Evolutionary conservation across 2,113 vertebrate species (phyloP).

Genomic region (Lepus timidus): DNA sequence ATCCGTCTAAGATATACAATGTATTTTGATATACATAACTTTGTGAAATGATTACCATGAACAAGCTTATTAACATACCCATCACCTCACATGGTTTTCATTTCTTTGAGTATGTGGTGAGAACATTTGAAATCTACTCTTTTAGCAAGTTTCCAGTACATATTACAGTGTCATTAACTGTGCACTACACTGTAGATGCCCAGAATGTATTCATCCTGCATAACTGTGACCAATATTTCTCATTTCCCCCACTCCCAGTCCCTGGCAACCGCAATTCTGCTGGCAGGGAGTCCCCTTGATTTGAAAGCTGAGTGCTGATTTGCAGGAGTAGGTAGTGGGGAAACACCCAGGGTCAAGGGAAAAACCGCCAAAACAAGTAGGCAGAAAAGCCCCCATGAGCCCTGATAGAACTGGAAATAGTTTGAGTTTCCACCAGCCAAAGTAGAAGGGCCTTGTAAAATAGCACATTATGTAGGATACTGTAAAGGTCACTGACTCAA

Average conservation of each 20-base stretch:
- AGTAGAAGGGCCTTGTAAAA: neutral
- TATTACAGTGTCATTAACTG: too few relatives aligned
- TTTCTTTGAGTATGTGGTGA: too few relatives aligned
- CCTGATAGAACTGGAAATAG: too few relatives aligned
- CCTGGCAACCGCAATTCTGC: neutral
- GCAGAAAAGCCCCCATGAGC: neutral
- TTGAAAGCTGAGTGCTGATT: neutral
- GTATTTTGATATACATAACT: neutral
- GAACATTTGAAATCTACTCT: too few relatives aligned
- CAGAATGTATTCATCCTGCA: too few relatives aligned
- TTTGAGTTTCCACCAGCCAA: too few relatives aligned
- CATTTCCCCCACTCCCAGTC: neutral
- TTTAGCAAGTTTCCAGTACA: too few relatives aligned
- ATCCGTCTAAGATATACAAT: neutral
- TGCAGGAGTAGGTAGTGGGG: neutral
- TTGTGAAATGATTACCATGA: neutral
- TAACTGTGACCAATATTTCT: neutral
- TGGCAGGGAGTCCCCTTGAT: neutral
- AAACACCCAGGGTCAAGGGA: neutral
- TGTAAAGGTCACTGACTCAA: neutral
- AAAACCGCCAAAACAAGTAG: neutral
- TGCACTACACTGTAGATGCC: too few relatives aligned
- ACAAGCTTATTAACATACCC: too few relatives aligned
- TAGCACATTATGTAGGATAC: neutral
- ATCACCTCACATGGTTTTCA: too few relatives aligned